Evolutionary conservation across 2,113 vertebrate species (phyloP), one percentile per base, ranked within the genome.

Genomic region (Leptodactylus fuscus): DNA sequence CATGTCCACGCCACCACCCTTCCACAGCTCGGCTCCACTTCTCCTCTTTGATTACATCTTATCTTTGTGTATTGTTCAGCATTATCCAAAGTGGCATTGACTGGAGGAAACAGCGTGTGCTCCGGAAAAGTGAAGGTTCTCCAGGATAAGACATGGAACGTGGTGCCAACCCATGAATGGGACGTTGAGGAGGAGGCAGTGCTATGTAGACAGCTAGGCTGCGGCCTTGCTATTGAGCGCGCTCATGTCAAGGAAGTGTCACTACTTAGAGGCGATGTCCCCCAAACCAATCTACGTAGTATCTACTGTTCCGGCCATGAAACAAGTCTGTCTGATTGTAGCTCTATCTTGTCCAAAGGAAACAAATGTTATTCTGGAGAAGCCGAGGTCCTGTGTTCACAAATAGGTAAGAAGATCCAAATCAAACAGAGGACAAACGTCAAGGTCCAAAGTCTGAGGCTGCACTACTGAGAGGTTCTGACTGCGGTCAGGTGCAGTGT

Each of bases 181-280:
- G 78, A 85, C 65, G 8, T 51, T 9, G 32, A 0, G 0, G 87
- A 81, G 0, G 89, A 87, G 0, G n/a, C 10, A 0, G 89, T 89
- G 65, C 83, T 90, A 3, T 91, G 91, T 34, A 24, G 60, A 53
- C 86, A 89, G 51, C 27, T 89, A 13, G 88, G 88, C 46, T 90
- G 90, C 0, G 87, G 88, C 1, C 10, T 1, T 0, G 79, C 88
- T 0, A 55, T 89, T 18, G 32, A 8, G 0, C 81, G 82, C 38
- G 41, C 78, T 3, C 3, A 51, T 7, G 16, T 36, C 24, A 77
- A 49, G 58, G 60, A 16, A 16, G 16, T 62, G 4, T 0, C 32
- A n/a, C 0, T 76, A 73, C 36, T 12, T 0, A 1, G 82, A 80
- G 0, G 67, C 32, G 0, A 5, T 8, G 15, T 69, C 69, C 1